Percentiles rank a stretch among this genome's conserved stretches.
Evolutionary conservation across 2,113 vertebrate genomes (phyloP).

Genomic region (Struthidea cinerea): DNA sequence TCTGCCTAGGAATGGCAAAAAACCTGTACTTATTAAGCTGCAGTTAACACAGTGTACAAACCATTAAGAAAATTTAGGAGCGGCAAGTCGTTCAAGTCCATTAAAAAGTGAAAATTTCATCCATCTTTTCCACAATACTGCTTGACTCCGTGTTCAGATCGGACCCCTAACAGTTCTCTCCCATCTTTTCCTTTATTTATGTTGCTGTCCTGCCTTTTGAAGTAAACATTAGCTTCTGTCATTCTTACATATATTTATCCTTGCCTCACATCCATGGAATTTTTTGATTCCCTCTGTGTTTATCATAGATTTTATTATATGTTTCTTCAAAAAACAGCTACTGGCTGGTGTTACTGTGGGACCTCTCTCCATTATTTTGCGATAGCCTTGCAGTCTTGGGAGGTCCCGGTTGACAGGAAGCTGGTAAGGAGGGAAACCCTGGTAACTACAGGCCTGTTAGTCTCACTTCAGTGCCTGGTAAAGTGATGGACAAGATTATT

Average conservation of each 20-base stretch:
- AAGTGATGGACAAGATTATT: background rate
- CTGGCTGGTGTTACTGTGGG: background rate
- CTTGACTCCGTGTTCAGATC: background rate
- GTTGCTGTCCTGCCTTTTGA: background rate
- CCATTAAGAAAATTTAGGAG: background rate
- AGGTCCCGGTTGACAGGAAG: background rate
- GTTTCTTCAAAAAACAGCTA: background rate
- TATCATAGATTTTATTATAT: background rate
- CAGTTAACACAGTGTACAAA: background rate
- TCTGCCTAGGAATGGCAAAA: background rate
- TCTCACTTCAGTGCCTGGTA: background rate
- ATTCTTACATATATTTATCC: background rate
- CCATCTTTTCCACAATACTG: background rate
- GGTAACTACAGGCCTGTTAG: background rate
- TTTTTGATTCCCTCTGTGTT: background rate
- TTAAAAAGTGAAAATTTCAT: background rate
- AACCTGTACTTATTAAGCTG: background rate
- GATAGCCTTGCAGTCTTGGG: background rate
- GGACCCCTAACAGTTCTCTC: background rate
- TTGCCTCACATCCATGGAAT: background rate
- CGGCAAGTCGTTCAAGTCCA: background rate
- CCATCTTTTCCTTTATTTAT: background rate
- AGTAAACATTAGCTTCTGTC: background rate
- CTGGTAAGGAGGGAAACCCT: background rate
- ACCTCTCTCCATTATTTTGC: background rate